Percentiles rank a stretch among this genome's conserved stretches.
Evolutionary conservation across 2,797 vertebrate genomes (phyloP).

Genomic region (Hypotaenidia okinawae): DNA sequence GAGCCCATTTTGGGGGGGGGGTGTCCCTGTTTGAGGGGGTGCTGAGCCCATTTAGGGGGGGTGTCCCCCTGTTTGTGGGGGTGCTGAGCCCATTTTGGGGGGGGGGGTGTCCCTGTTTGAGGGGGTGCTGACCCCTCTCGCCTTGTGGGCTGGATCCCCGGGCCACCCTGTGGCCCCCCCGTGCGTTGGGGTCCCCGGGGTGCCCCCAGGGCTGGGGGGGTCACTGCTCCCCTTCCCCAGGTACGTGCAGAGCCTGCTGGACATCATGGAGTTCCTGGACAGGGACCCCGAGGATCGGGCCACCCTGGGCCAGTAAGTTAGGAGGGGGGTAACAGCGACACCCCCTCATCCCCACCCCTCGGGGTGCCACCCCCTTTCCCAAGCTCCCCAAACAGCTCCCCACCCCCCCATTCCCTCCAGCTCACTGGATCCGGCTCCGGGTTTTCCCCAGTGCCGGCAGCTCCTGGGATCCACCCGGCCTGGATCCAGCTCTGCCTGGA

Average conservation of each 20-base stretch:
- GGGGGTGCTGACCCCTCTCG: background rate
- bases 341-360: accelerated
- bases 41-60: too few species aligned
- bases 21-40: too few species aligned
- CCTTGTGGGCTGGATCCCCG: background rate
- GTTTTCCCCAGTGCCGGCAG: background rate
- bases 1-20: too few species aligned
- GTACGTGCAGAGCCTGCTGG: conserved; percentile 95
- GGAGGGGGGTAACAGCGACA: background rate
- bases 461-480: too few species aligned
- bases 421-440: accelerated
- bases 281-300: conserved; percentile 87
- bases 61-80: too few species aligned
- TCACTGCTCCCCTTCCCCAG: conserved; percentile 62
- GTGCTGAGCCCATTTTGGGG: too few species aligned
- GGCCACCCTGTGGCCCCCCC: background rate
- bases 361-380: background rate
- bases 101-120: too few species aligned
- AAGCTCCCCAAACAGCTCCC: background rate
- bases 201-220: background rate
- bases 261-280: conserved; percentile 92
- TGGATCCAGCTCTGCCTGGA: too few species aligned
- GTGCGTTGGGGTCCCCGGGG: accelerated
- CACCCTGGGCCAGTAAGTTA: conserved; percentile 87
- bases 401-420: accelerated